These are phyloP conservation scores for Neuroterus valhalla DNA, from an alignment of 1,140 invertebrate genomes.

Conservation along the genomic window DNA sequence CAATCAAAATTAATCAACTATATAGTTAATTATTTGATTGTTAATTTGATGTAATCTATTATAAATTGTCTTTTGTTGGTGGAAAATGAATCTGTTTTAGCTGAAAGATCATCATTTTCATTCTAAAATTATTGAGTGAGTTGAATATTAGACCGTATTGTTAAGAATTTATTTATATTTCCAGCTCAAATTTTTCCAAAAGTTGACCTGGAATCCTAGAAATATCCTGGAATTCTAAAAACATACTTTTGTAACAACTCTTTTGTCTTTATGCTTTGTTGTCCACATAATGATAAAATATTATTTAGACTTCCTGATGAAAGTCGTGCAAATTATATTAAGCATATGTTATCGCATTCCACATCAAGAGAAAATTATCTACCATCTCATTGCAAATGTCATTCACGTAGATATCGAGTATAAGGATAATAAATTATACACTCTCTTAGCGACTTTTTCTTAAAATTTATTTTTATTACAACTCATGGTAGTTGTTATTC, in stretches of 20 bases:
- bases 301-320: constrained; percentile 16
- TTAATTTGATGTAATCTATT: too few species aligned
- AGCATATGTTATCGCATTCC: constrained; percentile 17
- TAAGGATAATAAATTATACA: constrained; percentile 28
- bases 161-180: too few species aligned
- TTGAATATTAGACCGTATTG: too few species aligned
- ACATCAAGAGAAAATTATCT: constrained; percentile 19
- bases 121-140: too few species aligned
- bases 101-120: too few species aligned
- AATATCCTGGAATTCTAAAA: neutral
- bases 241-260: neutral
- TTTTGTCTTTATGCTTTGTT: neutral
- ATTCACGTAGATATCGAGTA: constrained; percentile 27
- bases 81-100: too few species aligned
- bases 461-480: constrained; percentile 28
- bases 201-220: too few species aligned
- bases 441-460: constrained; percentile 20
- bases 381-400: constrained; percentile 21
- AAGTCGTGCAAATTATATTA: constrained; percentile 30
- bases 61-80: too few species aligned
- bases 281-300: constrained; percentile 21
- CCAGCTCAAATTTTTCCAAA: too few species aligned
- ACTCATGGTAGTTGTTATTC: constrained; percentile 11
- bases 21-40: too few species aligned
- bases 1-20: too few species aligned